These are phyloP conservation scores for Eupithecia inturbata DNA, from an alignment of 2,888 invertebrate species.

Conservation along the genomic window DNA sequence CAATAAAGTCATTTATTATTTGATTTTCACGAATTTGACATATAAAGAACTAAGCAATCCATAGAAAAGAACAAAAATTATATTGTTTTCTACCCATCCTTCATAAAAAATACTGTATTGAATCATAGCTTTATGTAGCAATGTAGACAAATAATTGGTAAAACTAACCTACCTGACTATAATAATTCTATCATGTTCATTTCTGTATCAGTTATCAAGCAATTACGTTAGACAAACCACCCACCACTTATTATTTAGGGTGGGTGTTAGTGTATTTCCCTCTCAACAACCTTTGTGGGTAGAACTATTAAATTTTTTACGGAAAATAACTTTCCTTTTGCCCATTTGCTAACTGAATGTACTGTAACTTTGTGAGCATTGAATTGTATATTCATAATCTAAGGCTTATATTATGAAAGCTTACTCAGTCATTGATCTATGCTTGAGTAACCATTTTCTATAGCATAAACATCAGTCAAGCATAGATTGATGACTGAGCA, in stretches of 20 bases:
- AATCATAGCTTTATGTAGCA: not conserved
- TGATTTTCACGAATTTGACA: not conserved
- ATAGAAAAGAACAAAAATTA: not conserved
- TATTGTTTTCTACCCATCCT: not conserved
- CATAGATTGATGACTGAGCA: too few relatives aligned
- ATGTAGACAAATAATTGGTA: not conserved
- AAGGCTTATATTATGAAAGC: too few relatives aligned
- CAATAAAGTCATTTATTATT: conserved; percentile 34
- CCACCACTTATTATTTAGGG: conserved; percentile 10
- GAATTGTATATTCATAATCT: not conserved
- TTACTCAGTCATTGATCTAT: too few relatives aligned
- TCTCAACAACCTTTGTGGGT: conserved; percentile 21
- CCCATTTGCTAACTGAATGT: conserved; percentile 8
- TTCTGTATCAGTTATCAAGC: not conserved
- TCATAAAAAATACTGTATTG: not conserved
- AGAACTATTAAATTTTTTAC: conserved; percentile 28
- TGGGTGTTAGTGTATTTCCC: conserved; percentile 17
- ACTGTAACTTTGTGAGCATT: not conserved
- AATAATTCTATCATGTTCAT: not conserved
- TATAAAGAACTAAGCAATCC: not conserved
- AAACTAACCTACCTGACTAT: not conserved
- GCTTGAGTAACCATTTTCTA: too few relatives aligned
- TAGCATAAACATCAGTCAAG: too few relatives aligned
- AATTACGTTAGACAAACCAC: conserved; percentile 8
- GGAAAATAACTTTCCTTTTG: conserved; percentile 20